Base-by-base conservation (phyloP, 2,888 invertebrate species). In the Penaeus monodon region DNA sequence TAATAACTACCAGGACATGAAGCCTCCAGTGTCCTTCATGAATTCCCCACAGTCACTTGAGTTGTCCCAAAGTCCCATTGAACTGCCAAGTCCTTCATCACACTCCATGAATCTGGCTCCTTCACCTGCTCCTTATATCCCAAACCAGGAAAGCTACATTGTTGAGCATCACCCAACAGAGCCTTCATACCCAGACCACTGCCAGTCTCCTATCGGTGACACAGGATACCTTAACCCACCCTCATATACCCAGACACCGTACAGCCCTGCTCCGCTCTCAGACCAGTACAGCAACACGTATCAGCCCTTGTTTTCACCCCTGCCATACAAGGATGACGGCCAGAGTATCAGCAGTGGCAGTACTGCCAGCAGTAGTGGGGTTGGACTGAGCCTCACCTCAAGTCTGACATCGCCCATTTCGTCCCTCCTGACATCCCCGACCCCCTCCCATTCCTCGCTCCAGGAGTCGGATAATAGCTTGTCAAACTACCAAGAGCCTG, bases 401-500 rank as follows among this genome's bases (percentile, higher is more conserved):
- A 83, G 83, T 65, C 70, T 87, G 57, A 87, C 79, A 24, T 87
- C 86, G n/a, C 86, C 86, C 38, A 78, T 87, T 49, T 87, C 86
- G 27, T 87, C 86, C 73, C 79, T 87, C 64, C 44, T 87, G 68
- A 87, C 86, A 24, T 87, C 86, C 73, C 86, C 86, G 33, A 79
- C 86, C 78, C 86, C 86, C 44, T 87, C 86, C 73, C 86, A 87
- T 70, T 87, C 86, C 33, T 87, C 86, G 79, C 86, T 87, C 79
- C 86, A 87, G 77, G 86, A 87, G 70, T 87, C 86, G 38, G 86
- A 87, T 73, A 87, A 87, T 83, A 87, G 86, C 73, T 83, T 87
- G 86, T 87, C 86, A 64, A 87, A 87, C 49, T 87, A 87, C 79
- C 82, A 87, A 33, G 86, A 87, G 65, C 82, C 86, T 83, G 86